phyloP scores from a whole-genome alignment of 2,888 invertebrate genomes.

The Callosobruchus maculatus region DNA sequence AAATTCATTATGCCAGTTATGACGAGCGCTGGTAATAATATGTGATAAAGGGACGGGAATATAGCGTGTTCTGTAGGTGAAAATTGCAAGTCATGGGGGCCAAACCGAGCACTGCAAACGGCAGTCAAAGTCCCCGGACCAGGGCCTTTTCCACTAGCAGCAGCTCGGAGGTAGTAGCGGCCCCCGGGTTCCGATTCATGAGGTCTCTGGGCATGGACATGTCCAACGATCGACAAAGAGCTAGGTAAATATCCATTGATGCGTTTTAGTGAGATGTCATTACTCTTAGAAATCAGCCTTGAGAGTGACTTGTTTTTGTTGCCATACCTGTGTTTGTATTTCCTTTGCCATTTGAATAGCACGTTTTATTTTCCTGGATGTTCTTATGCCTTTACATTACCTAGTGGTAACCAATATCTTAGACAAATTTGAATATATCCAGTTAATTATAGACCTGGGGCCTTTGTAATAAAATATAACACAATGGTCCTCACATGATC shows the following conservation, averaged over 20 bases:
- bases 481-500: too few species aligned
- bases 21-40: conserved; percentile 34
- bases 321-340: background rate
- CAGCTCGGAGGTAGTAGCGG: conserved; percentile 37
- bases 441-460: too few species aligned
- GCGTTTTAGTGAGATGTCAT: background rate
- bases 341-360: background rate
- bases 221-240: conserved; percentile 76
- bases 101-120: conserved; percentile 76
- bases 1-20: conserved; percentile 51
- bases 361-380: too few species aligned
- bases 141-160: conserved; percentile 73
- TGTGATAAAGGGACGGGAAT: background rate
- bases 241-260: conserved; percentile 40
- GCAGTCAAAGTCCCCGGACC: conserved; percentile 70
- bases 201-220: conserved; percentile 60
- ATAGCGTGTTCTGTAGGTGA: background rate
- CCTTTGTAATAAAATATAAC: too few species aligned
- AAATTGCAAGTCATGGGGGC: conserved; percentile 63
- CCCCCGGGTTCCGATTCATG: conserved; percentile 38
- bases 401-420: too few species aligned
- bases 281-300: background rate
- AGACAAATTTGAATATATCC: too few species aligned
- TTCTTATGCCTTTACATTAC: too few species aligned
- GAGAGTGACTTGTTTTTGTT: background rate